Conservation (phyloP, 2,888 invertebrate genomes). For the Ophonus ardosiacus region DNA sequence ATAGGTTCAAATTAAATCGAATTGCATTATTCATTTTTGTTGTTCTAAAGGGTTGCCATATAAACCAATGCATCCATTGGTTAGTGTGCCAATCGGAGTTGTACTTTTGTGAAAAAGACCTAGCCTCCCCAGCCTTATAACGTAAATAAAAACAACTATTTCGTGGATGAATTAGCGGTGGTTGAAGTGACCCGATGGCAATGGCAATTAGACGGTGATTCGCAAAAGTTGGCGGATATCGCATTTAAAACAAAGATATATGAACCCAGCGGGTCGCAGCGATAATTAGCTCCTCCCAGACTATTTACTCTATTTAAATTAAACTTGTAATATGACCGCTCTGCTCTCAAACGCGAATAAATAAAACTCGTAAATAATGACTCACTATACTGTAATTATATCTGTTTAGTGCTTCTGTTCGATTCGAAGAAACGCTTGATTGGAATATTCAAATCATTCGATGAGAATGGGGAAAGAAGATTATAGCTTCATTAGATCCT, state of each 20-base stretch:
- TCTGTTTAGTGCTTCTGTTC: slow-evolving; percentile 42
- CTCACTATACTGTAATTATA: slow-evolving; percentile 11
- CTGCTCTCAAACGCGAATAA: slow-evolving; percentile 7
- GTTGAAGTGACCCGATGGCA: background rate
- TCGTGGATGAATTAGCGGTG: background rate
- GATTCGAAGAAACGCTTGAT: background rate
- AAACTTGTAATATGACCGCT: slow-evolving; percentile 54
- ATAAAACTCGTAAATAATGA: slow-evolving; percentile 40
- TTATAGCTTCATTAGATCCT: slow-evolving; percentile 1
- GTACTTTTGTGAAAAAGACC: too few relatives aligned
- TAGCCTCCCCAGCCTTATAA: too few relatives aligned
- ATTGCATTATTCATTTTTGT: too few relatives aligned
- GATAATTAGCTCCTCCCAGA: slow-evolving; percentile 56
- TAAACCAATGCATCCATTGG: too few relatives aligned
- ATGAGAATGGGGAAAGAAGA: background rate
- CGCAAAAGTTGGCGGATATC: slow-evolving; percentile 29
- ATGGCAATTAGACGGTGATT: slow-evolving; percentile 21
- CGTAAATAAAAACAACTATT: too few relatives aligned
- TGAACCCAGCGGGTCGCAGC: slow-evolving; percentile 53
- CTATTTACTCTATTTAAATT: slow-evolving; percentile 63
- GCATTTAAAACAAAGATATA: slow-evolving; percentile 63
- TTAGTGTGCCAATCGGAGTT: too few relatives aligned
- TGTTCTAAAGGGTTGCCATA: too few relatives aligned
- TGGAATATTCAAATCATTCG: background rate
- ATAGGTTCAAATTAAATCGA: too few relatives aligned